Evolutionary conservation across 2,888 invertebrate species (phyloP).

Genomic region (Molanna angustata): DNA sequence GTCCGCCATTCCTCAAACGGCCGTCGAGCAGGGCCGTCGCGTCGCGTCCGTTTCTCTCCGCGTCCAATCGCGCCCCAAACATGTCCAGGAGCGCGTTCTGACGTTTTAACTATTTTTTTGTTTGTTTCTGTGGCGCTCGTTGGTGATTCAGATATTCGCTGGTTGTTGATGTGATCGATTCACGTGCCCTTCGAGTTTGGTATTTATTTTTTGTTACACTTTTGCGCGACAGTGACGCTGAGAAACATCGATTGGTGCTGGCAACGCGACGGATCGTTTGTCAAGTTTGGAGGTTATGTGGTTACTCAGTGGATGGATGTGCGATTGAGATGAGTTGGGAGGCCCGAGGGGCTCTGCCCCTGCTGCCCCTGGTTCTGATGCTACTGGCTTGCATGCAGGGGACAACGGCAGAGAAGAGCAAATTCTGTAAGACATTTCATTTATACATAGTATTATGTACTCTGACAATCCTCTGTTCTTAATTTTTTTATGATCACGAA

Average conservation of each 20-base stretch:
- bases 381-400: constrained; percentile 37
- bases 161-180: neutral
- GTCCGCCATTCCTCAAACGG: constrained; percentile 23
- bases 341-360: constrained; percentile 40
- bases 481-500: no score
- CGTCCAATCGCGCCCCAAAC: constrained; percentile 9
- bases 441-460: no score
- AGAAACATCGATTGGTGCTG: constrained; percentile 1
- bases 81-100: constrained; percentile 18
- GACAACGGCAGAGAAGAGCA: constrained; percentile 52
- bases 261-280: constrained; percentile 9
- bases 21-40: constrained; percentile 13
- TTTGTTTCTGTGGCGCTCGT: neutral
- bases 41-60: constrained; percentile 6
- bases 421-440: constrained; percentile 59
- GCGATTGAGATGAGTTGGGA: constrained; percentile 24
- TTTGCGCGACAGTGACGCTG: constrained; percentile 4
- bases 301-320: constrained; percentile 6
- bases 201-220: neutral
- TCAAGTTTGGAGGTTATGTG: constrained; percentile 1
- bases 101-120: constrained; percentile 9
- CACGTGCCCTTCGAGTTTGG: neutral
- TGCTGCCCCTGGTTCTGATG: constrained; percentile 42
- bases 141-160: neutral
- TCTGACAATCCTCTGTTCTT: no score